Conservation (phyloP, 2,113 vertebrate genomes). For the Percina caprodes region DNA sequence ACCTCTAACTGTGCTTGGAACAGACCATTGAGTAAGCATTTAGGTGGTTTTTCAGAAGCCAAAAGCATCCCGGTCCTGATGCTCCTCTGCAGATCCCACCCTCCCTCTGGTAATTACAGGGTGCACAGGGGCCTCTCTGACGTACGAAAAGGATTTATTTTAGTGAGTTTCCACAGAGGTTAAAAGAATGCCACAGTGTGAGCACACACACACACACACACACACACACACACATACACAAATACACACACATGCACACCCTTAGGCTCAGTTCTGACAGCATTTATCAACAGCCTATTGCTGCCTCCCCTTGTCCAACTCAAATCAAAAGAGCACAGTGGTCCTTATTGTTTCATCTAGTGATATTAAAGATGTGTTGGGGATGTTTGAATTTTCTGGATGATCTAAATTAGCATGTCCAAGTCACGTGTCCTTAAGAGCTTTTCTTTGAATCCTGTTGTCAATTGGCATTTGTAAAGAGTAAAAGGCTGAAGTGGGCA, state of each 20-base stretch:
- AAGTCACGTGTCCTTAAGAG: not conserved
- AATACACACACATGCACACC: conserved; percentile 52
- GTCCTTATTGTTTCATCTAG: conserved; percentile 29
- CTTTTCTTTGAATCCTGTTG: conserved; percentile 10
- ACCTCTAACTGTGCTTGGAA: conserved; percentile 58
- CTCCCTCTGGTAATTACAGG: conserved; percentile 84
- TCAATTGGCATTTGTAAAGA: conserved; percentile 3
- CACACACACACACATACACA: conserved; percentile 54
- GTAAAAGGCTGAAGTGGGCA: conserved; percentile 1
- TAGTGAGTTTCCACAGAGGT: conserved; percentile 87
- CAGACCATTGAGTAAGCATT: conserved; percentile 70
- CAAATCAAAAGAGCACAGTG: conserved; percentile 47
- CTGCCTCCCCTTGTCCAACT: conserved; percentile 39
- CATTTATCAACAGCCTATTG: conserved; percentile 73
- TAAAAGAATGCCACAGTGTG: conserved; percentile 85
- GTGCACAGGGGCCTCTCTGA: conserved; percentile 85
- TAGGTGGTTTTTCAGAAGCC: conserved; percentile 74
- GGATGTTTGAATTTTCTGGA: not conserved
- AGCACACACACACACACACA: conserved; percentile 39
- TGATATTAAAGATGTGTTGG: conserved; percentile 23
- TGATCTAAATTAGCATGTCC: conserved; percentile 1
- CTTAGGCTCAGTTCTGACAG: conserved; percentile 68
- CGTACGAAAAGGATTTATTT: conserved; percentile 87
- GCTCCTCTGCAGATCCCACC: conserved; percentile 74
- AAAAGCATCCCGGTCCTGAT: conserved; percentile 69